Percentiles rank a stretch among this genome's conserved stretches.
phyloP scores from a whole-genome alignment of 30 jellyfish, hydroid and myxozoan species.

The Turritopsis dohrnii region DNA sequence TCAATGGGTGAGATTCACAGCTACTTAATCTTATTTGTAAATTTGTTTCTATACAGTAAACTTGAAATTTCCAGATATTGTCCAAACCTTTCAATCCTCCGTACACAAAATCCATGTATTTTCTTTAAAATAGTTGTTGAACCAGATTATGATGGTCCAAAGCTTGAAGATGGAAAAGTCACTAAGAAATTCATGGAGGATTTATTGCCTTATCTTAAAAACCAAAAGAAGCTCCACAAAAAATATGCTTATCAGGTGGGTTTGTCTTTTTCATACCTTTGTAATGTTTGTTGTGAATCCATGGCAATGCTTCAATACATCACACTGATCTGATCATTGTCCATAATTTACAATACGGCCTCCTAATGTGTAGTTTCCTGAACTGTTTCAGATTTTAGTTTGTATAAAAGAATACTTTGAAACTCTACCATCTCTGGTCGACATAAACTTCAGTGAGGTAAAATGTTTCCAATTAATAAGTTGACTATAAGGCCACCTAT shows the following conservation, averaged over 20 bases:
- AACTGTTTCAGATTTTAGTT: constrained; percentile 62
- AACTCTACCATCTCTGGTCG: constrained; percentile 61
- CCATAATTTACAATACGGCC: too few species aligned
- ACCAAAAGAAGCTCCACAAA: constrained; percentile 80
- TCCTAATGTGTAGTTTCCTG: too few species aligned
- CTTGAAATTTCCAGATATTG: too few species aligned
- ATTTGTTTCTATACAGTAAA: too few species aligned
- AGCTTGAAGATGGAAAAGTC: constrained; percentile 53
- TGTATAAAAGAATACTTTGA: constrained; percentile 55
- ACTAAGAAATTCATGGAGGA: constrained; percentile 67
- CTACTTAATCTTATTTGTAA: too few species aligned
- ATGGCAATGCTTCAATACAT: too few species aligned
- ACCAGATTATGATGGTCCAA: constrained; percentile 81
- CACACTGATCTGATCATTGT: too few species aligned
- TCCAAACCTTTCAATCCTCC: neutral
- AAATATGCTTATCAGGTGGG: constrained; percentile 83
- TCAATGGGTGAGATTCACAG: constrained; percentile 61
- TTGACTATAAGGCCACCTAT: neutral
- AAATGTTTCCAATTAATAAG: too few species aligned
- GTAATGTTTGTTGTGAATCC: too few species aligned
- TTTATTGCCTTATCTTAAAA: constrained; percentile 53
- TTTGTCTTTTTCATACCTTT: neutral
- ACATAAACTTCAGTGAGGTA: constrained; percentile 78
- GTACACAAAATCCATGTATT: neutral
- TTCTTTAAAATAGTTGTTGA: constrained; percentile 56